These are phyloP conservation scores for Caenorhabditis panamensis DNA, from an alignment of 2,888 invertebrate species.

Conservation along the genomic window DNA sequence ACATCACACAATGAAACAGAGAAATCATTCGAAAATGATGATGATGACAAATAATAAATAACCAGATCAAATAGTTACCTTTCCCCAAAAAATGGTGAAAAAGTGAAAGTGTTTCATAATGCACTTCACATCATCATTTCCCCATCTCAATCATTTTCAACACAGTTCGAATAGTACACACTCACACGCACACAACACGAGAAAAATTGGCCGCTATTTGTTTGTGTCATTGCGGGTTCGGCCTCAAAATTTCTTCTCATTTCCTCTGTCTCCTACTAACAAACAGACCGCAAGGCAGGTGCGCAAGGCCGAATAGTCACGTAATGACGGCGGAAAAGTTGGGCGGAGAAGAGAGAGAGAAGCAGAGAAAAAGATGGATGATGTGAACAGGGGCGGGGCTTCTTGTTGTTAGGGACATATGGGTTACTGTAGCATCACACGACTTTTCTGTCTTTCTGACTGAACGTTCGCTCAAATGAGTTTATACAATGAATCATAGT, in stretches of 20 bases:
- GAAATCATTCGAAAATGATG: too few species aligned
- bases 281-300: not conserved
- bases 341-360: not conserved
- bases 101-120: not conserved
- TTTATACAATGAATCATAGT: too few species aligned
- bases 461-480: too few species aligned
- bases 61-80: not conserved
- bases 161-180: too few species aligned
- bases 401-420: too few species aligned
- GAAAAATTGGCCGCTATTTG: slow-evolving; percentile 61
- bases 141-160: not conserved
- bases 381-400: too few species aligned
- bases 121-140: not conserved
- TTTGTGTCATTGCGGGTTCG: slow-evolving; percentile 22
- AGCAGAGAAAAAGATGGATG: not conserved
- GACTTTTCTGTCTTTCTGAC: too few species aligned
- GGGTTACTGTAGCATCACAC: too few species aligned
- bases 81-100: not conserved
- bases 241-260: not conserved
- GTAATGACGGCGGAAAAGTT: not conserved
- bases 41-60: not conserved
- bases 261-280: not conserved
- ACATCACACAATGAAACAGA: too few species aligned
- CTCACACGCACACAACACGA: not conserved
- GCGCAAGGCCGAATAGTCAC: slow-evolving; percentile 14